A percentile compares a stretch with the other conserved stretches of the same genome.
These are phyloP conservation scores for Atta texana DNA, from an alignment of 1,140 invertebrate genomes.

Conservation along the genomic window DNA sequence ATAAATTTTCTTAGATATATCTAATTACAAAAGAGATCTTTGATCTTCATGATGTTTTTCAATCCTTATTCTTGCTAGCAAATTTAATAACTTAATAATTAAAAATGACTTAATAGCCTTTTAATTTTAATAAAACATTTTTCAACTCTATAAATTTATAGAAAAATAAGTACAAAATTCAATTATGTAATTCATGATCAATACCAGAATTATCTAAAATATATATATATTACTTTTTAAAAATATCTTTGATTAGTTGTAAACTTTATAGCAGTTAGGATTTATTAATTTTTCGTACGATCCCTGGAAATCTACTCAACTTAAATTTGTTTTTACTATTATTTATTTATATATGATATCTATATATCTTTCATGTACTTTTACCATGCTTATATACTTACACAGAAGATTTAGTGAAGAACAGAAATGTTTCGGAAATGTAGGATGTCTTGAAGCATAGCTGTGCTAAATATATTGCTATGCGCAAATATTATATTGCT, in stretches of 20 bases:
- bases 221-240: background rate
- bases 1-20: background rate
- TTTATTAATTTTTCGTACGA: slow-evolving; percentile 3
- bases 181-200: background rate
- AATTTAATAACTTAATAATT: background rate
- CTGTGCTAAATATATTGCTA: slow-evolving; percentile 7
- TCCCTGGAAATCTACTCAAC: background rate
- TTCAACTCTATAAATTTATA: background rate
- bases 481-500: slow-evolving; percentile 19
- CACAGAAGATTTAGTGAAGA: slow-evolving; percentile 1
- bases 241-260: background rate
- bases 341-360: slow-evolving; percentile 24
- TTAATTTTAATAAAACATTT: background rate
- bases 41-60: background rate
- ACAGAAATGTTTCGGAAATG: slow-evolving; percentile 13
- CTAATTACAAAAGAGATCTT: background rate
- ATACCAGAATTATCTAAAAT: background rate
- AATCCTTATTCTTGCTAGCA: background rate
- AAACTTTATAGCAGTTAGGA: background rate
- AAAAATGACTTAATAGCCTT: background rate
- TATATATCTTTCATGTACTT: slow-evolving; percentile 26
- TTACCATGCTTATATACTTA: slow-evolving; percentile 18
- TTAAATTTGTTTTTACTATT: slow-evolving; percentile 23
- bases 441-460: background rate
- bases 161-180: background rate